Base-by-base conservation (phyloP, 1,140 invertebrate genomes). In the Apis mellifera region DNA sequence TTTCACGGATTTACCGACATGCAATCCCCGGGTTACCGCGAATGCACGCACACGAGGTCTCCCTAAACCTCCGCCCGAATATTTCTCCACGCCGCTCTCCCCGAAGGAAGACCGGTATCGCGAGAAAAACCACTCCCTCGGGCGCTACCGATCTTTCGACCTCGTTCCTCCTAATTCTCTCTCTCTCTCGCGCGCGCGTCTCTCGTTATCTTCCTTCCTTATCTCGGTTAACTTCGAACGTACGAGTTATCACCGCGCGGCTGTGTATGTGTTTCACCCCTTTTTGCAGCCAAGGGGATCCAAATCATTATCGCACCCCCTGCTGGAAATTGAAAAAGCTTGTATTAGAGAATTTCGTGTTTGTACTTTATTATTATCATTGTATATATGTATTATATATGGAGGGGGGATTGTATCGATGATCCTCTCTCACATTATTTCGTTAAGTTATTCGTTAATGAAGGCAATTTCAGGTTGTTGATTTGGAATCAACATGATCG, bases 81-180 rank as follows among this genome's bases (percentile, higher is more conserved):
- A 88, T 88, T 88, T 88, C 83, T 87, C 62, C 77, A 71, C 52
- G 81, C 66, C 48, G 76, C 83, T 66, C 71, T 82, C 72, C 80
- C 75, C 55, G 26, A 64, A 48, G 57, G 86, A 86, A 86, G 77
- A 86, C 72, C 84, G 50, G 80, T 82, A 3, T 84, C 75, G 75
- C 65, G 84, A 86, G 81, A 86, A 86, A 89, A 83, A 89, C 76
- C 78, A 84, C 78, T 82, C 81, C 84, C 81, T 60, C 55, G 86
- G 84, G 86, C 85, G 88, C 86, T 89, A 86, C 86, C 87, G 87
- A 89, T 89, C 87, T 86, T 89, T 89, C 87, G 87, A 88, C 87
- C 86, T 84, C 81, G 77, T 88, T 89, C 84, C 86, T 88, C 82
- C 69, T 88, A 88, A 88, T 72, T 88, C 82, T 88, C 72, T 42